Base-by-base conservation (phyloP, 2,888 invertebrate species). In the Melieria picta region DNA sequence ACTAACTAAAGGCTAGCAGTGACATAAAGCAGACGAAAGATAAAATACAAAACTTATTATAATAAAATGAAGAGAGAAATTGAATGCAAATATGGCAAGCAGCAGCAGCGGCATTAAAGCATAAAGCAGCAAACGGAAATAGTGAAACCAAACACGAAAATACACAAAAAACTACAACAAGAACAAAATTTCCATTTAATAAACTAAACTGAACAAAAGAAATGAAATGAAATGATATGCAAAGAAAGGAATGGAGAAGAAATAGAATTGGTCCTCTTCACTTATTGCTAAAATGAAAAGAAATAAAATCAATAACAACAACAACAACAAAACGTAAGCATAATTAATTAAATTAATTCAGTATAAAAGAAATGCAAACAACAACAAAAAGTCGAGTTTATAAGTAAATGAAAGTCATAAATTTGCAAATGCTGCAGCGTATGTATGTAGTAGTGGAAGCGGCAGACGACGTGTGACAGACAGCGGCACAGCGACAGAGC, bases 211-310 rank as follows among this genome's bases (percentile, higher is more conserved):
- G 30, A 30, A 30, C 30, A 30, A 30, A 30, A 30, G 30, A 2
- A 30, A 30, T 30, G 30, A 30, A 30, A 30, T 30, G 30, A 30
- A 79, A 77, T 79, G 79, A 75, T n/a, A 60, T 13, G 50, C 55
- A 57, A 48, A 16, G n/a, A 16, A 48, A 60, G 9, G 9, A 60
- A 67, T 13, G 11, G 47, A n/a, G 47, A 6, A 48, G 30, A 43
- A 61, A 60, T 65, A 75, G 80, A 80, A 79, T 77, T 79, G 79
- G 80, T 79, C 78, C 78, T 79, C 82, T 83, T 82, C 80, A 83
- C 80, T 81, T 79, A 83, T 79, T 80, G 79, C 74, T 78, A 78
- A 80, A 77, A 75, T 72, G 61, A 64, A 71, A 74, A 68, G 72
- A 72, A 61, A 71, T 64, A 47, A 72, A 55, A 65, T 71, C 65